Evolutionary conservation across 2,888 invertebrate genomes (phyloP).

Genomic region (Macaria notata): DNA sequence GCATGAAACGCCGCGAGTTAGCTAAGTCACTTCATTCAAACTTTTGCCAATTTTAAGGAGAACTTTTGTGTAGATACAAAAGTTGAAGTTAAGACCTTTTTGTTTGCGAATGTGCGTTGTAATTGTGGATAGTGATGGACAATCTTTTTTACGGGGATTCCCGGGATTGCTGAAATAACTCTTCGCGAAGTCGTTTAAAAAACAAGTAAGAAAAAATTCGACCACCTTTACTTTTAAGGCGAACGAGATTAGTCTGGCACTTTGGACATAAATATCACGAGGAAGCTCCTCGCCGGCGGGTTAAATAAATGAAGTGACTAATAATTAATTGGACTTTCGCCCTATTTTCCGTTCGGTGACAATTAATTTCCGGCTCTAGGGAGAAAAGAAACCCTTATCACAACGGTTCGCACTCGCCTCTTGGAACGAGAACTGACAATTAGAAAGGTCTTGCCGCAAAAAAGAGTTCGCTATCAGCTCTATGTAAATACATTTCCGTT

Average conservation of each 20-base stretch:
- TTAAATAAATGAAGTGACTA: constrained; percentile 82
- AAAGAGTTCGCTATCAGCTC: constrained; percentile 39
- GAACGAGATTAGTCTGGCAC: constrained; percentile 63
- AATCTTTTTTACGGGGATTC: constrained; percentile 41
- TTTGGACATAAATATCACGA: constrained; percentile 72
- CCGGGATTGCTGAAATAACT: constrained; percentile 25
- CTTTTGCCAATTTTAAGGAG: constrained; percentile 72
- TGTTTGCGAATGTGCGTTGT: constrained; percentile 53
- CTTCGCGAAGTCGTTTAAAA: constrained; percentile 37
- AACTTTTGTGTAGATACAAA: constrained; percentile 68
- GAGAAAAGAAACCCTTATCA: constrained; percentile 81
- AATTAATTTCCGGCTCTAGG: constrained; percentile 78
- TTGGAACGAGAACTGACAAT: constrained; percentile 65
- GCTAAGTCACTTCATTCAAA: constrained; percentile 76
- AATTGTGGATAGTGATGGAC: constrained; percentile 56
- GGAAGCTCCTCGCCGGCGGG: constrained; percentile 68
- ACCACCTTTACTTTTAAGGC: constrained; percentile 45
- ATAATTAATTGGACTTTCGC: constrained; percentile 82
- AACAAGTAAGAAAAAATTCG: constrained; percentile 44
- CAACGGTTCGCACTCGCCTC: constrained; percentile 67
- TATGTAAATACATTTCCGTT: constrained; percentile 36
- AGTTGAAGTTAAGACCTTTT: constrained; percentile 63
- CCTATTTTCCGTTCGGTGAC: constrained; percentile 82
- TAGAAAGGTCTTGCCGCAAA: constrained; percentile 53
- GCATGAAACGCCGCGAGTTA: constrained; percentile 65